Evolutionary conservation across 1,140 invertebrate genomes (phyloP), one percentile per base, ranked within the genome.

Genomic region (Zaprionus davidi): DNA sequence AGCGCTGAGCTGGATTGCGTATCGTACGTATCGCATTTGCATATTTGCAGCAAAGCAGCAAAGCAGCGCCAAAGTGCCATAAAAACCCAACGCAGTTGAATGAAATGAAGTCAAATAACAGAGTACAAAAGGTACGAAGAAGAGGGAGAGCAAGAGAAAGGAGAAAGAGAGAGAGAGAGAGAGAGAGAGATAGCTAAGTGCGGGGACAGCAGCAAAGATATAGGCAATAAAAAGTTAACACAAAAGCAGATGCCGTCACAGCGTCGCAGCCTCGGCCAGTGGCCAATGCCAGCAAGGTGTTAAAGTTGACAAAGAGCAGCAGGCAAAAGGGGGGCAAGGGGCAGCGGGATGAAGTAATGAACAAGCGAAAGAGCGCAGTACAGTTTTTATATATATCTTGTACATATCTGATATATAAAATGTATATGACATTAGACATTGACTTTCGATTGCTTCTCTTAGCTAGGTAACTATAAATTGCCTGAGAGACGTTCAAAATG

Each of bases 211-310:
- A 41, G 55, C 41, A 82, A 77, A 79, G 68, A 79, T 80, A 86
- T 82, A 46, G 84, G 84, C 65, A 87, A 88, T 88, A 87, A 87
- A 87, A 87, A 87, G 68, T 78, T 78, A 83, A 78, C 78, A 75
- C 63, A 80, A 71, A 56, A 56, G 71, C 77, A 75, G 79, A 78
- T 69, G 77, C 49, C 76, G 68, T 67, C 64, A 59, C 58, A 53
- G 51, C 36, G 49, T 12, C 53, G 55, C 51, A 66, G 56, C 26
- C 46, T 20, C 63, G 34, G 24, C 34, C 64, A 66, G 55, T n/a
- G 28, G 36, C 51, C 51, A 64, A 64, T 44, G 15, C 15, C 2
- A 20, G 17, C 9, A 46, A 46, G 41, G 41, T 46, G 41, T 46
- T 46, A 46, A 17, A 17, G n/a, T 20, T 46, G n/a, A n/a, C 15